Evolutionary conservation across 2,797 vertebrate genomes (phyloP), one percentile per base, ranked within the genome.

Genomic region (Pangasius mekongensis): DNA sequence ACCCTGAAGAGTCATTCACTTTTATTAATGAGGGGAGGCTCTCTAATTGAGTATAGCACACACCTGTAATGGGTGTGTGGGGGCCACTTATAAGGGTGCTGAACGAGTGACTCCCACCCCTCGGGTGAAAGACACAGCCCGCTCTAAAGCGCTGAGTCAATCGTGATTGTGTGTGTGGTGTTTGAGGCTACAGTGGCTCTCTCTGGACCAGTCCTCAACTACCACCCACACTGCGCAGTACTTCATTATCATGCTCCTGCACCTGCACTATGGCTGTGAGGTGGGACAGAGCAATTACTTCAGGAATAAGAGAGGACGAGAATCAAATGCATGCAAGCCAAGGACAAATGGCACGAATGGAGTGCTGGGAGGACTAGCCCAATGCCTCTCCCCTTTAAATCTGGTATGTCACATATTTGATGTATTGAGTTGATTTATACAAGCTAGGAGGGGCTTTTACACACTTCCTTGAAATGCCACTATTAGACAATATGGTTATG

Each of bases 11-110:
- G 89, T 87, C 87, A 87, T 89, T 54, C 69, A 47, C 86, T 87
- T 82, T 92, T 91, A 91, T 92, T 92, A 92, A 92, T 91, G 90
- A 91, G 89, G 54, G 78, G 78, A 87, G 78, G 66, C 39, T 80
- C 88, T 87, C 86, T 93, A 92, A 93, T 92, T 92, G 91, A 90
- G 91, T 84, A 81, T 85, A 54, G 89, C 85, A 66, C 56, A 80
- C 90, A 92, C 87, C 92, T 92, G 91, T 90, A 91, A 89, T 89
- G 49, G 89, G 87, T 83, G 85, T 89, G 64, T 90, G 67, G 86
- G 78, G 78, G 80, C 88, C 76, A 76, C 77, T 86, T 76, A 85
- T 74, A 58, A 56, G 78, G 84, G 78, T 78, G 81, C 84, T 89
- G 88, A 87, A 71, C 16, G 76, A 89, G 78, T 86, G 74, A 87